phyloP scores from a whole-genome alignment of 1,140 invertebrate genomes.

The Caenorhabditis latens region DNA sequence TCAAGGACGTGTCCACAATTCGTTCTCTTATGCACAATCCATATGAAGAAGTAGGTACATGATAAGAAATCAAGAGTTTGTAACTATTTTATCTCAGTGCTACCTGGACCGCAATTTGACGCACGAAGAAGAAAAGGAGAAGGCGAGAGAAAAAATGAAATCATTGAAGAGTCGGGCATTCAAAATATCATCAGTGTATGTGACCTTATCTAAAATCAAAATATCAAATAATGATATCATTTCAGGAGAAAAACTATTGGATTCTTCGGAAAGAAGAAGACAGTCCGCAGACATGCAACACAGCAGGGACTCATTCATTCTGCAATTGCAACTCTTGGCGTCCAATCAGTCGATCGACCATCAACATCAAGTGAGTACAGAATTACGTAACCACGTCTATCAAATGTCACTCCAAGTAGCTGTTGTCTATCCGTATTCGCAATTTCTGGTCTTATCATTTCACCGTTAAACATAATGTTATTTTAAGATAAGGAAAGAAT shows the following conservation, averaged over 20 bases:
- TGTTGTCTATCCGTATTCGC: constrained; percentile 50
- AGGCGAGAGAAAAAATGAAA: constrained; percentile 49
- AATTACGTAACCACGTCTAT: neutral
- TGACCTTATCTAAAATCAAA: neutral
- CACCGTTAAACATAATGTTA: constrained; percentile 2
- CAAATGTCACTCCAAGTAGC: constrained; percentile 45
- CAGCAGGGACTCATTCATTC: constrained; percentile 56
- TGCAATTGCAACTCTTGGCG: constrained; percentile 51
- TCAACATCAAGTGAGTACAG: constrained; percentile 40
- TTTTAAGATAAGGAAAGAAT: constrained; percentile 42
- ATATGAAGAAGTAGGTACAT: constrained; percentile 40
- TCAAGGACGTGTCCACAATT: constrained; percentile 68
- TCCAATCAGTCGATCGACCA: constrained; percentile 48
- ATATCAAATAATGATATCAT: neutral
- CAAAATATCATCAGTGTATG: constrained; percentile 11
- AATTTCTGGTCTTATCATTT: constrained; percentile 10
- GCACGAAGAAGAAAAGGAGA: constrained; percentile 59
- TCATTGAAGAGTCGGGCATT: constrained; percentile 19
- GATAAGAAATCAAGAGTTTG: constrained; percentile 1
- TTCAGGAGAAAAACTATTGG: constrained; percentile 34
- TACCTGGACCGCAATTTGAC: constrained; percentile 59
- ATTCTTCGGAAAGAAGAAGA: constrained; percentile 31
- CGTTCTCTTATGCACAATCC: constrained; percentile 55
- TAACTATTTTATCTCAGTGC: constrained; percentile 46
- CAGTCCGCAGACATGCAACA: constrained; percentile 35